phyloP scores from a whole-genome alignment of 2,797 vertebrate genomes.

The Meriones psammophilus region DNA sequence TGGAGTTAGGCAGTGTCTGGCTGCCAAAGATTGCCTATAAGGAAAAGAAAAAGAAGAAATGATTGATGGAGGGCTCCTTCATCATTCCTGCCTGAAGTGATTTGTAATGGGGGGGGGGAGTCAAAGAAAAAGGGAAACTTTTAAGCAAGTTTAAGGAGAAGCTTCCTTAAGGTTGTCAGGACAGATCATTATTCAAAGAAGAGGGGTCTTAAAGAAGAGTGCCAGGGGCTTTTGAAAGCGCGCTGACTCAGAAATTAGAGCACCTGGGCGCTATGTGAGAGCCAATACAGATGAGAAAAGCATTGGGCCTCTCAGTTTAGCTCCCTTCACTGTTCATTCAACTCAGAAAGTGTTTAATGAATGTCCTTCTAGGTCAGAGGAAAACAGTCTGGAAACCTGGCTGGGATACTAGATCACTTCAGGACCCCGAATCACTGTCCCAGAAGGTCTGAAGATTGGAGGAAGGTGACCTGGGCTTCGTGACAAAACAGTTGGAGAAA shows the following conservation, averaged over 20 bases:
- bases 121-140: conserved; percentile 45
- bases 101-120: not conserved
- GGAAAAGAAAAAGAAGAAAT: conserved; percentile 55
- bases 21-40: conserved; percentile 90
- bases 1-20: conserved; percentile 85
- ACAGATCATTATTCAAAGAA: not conserved
- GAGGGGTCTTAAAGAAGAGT: not conserved
- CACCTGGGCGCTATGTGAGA: accelerated
- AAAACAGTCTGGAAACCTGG: not conserved
- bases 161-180: not conserved
- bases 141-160: not conserved
- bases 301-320: not conserved
- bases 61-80: conserved; percentile 32
- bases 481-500: not conserved
- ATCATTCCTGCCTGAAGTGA: not conserved
- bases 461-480: accelerated
- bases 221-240: not conserved
- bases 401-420: not conserved
- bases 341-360: not conserved
- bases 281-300: not conserved
- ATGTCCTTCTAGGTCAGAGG: not conserved
- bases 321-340: not conserved
- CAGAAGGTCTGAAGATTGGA: not conserved
- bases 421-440: not conserved
- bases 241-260: not conserved